phyloP scores from a whole-genome alignment of 1,140 invertebrate species.

The Ceratitis capitata region DNA sequence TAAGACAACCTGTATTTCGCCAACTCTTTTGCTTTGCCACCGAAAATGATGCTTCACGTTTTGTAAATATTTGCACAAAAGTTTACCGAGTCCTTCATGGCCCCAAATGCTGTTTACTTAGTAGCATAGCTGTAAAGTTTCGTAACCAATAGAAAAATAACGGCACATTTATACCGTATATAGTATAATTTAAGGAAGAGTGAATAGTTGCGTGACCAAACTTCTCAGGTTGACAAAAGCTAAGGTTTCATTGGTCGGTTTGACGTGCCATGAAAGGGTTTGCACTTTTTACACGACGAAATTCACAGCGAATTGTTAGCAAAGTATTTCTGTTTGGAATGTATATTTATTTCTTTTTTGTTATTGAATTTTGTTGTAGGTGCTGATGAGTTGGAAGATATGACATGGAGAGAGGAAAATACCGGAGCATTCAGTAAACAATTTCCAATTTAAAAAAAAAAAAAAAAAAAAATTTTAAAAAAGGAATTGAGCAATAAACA shows the following conservation, averaged over 20 bases:
- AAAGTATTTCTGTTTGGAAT: neutral
- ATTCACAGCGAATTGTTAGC: too few species aligned
- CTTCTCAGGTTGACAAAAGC: neutral
- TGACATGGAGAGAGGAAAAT: too few species aligned
- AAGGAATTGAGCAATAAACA: too few species aligned
- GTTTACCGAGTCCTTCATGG: neutral
- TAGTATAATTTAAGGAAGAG: too few species aligned
- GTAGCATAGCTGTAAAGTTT: neutral
- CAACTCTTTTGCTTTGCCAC: neutral
- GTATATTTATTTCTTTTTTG: too few species aligned
- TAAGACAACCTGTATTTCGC: neutral
- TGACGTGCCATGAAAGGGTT: neutral
- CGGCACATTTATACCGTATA: too few species aligned
- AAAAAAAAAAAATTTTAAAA: too few species aligned
- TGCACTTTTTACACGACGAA: neutral
- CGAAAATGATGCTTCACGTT: neutral
- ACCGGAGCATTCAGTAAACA: too few species aligned
- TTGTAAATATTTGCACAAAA: conserved; percentile 2
- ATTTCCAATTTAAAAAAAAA: too few species aligned
- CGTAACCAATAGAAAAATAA: too few species aligned
- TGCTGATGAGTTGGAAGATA: too few species aligned
- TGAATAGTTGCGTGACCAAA: neutral
- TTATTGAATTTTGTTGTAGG: too few species aligned
- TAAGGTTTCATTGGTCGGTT: neutral
- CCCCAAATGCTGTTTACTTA: neutral